These are phyloP conservation scores for Danio jaintianensis DNA, from an alignment of 2,797 vertebrate species.

Conservation along the genomic window DNA sequence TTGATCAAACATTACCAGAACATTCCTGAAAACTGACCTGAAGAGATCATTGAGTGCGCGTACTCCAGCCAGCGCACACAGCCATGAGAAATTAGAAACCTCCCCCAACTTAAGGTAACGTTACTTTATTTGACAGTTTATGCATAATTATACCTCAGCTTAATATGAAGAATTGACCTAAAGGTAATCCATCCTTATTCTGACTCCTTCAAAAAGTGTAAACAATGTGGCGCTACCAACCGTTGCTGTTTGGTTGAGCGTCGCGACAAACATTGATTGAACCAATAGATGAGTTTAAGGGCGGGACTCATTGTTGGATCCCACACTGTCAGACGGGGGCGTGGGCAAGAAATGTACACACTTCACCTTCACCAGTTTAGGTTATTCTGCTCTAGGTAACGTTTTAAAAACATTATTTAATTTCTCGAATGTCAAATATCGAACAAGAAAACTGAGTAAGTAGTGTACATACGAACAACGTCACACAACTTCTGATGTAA, in stretches of 20 bases:
- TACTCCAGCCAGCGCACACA: background rate
- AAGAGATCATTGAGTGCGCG: background rate
- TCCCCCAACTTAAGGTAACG: background rate
- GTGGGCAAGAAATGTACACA: background rate
- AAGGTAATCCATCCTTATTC: background rate
- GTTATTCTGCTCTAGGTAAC: background rate
- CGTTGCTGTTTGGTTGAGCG: background rate
- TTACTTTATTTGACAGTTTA: no score
- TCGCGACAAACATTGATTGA: background rate
- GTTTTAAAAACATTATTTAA: background rate
- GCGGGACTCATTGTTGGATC: background rate
- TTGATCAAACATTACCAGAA: conserved; percentile 40
- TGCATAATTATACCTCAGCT: no score
- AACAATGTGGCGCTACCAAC: background rate
- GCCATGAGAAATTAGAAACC: background rate
- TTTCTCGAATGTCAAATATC: background rate
- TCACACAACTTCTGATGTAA: no score
- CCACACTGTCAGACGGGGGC: background rate
- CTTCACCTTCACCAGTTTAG: background rate
- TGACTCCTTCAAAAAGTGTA: background rate
- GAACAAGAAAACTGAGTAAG: background rate
- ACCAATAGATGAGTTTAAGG: conserved; percentile 2
- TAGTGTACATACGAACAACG: background rate
- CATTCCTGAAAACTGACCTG: conserved; percentile 37
- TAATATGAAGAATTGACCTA: background rate